Conservation (phyloP, 2,797 vertebrate genomes). For the Xenentodon cancila region DNA sequence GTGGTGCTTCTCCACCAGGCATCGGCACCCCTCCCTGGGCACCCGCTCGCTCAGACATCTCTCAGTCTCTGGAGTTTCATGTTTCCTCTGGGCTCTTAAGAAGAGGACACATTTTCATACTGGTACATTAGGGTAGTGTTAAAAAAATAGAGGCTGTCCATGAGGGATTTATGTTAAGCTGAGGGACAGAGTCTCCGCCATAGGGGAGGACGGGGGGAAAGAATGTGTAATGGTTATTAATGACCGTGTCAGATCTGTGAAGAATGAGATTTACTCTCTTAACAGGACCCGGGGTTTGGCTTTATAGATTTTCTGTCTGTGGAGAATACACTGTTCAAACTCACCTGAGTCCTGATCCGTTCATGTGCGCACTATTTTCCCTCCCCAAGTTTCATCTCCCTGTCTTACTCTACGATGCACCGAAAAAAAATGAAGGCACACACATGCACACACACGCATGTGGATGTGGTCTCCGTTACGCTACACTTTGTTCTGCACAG, state of each 20-base stretch:
- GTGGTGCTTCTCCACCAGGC: slow-evolving; percentile 56
- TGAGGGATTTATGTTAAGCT: slow-evolving; percentile 71
- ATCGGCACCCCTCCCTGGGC: slow-evolving; percentile 62
- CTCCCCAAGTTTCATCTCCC: slow-evolving; percentile 32
- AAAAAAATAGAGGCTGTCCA: slow-evolving; percentile 59
- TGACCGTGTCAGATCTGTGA: slow-evolving; percentile 77
- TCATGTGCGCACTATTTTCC: slow-evolving; percentile 25
- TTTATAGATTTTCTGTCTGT: slow-evolving; percentile 76
- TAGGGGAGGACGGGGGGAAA: slow-evolving; percentile 52
- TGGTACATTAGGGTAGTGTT: slow-evolving; percentile 53
- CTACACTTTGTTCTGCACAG: slow-evolving; percentile 65
- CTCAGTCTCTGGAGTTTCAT: slow-evolving; percentile 67
- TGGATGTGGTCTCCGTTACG: slow-evolving; percentile 61
- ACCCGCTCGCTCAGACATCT: slow-evolving; percentile 47
- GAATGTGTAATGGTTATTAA: slow-evolving; percentile 78
- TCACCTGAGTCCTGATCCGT: slow-evolving; percentile 63
- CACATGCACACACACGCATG: slow-evolving; percentile 6
- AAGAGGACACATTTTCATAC: slow-evolving; percentile 60
- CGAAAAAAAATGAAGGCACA: slow-evolving; percentile 10
- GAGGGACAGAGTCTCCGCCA: slow-evolving; percentile 64
- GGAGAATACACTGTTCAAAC: slow-evolving; percentile 64
- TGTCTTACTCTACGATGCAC: slow-evolving; percentile 26
- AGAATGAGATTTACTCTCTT: slow-evolving; percentile 79
- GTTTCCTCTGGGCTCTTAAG: slow-evolving; percentile 61
- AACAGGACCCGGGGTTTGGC: slow-evolving; percentile 73